Base-by-base conservation (phyloP, 1,140 invertebrate genomes). In the Steinernema feltiae region DNA sequence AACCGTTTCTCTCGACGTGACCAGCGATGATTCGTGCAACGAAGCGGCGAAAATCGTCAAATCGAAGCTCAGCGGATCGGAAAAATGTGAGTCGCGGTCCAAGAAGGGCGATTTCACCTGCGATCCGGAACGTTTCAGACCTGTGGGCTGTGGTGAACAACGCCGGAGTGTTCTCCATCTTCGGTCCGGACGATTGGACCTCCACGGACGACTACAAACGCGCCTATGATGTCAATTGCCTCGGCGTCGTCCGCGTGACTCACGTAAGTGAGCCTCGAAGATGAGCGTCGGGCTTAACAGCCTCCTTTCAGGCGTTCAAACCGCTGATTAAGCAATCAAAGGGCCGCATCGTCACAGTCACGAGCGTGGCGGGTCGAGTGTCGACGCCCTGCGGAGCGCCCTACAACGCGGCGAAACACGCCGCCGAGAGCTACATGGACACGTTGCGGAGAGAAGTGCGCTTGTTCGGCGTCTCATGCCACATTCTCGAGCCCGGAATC, bases 181-280 rank as follows among this genome's bases (percentile, higher is more conserved):
- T 93, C 80, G 94, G 93, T 0, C 92, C 94, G 86, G 92, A 92
- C 81, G 94, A 95, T 85, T 95, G 94, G 92, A 91, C 92, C 87
- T 91, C 92, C 0, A 86, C 90, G 29, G 83, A 88, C 1, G 91
- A 94, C 80, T 90, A 92, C 31, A 87, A 90, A 70, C 83, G 89
- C 31, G 91, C 93, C 76, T 88, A 97, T 63, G 89, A 92, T 35
- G 91, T 96, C 0, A 98, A 97, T 89, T 87, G 94, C 17, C 79
- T 92, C 30, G 95, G 95, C 0, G 90, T 92, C 7, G 91, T 96
- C 87, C 88, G 90, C 78, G 79, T 95, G 0, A 92, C 91, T 1
- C 77, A 79, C 71, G 21, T 30, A 12, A 74, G 30, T 18, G 35
- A 41, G 18, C 35, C 35, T 41, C 35, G 35, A 41, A 46, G 17